Base-by-base conservation (phyloP, 2,113 vertebrate genomes). In the Hemicordylus capensis region DNA sequence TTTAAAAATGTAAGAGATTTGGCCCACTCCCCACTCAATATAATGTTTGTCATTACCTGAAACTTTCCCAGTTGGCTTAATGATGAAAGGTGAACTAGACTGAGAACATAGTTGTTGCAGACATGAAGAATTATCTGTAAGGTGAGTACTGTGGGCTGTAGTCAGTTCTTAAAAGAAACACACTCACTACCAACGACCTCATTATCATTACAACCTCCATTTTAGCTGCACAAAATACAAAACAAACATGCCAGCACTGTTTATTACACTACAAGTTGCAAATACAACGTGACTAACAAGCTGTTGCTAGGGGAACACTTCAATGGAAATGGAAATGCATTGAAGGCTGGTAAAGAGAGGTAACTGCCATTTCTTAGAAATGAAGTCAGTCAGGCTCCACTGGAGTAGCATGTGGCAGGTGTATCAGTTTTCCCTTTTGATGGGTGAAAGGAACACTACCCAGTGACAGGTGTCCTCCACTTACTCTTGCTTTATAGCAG, bases 301-400 rank as follows among this genome's bases (percentile, higher is more conserved):
- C 75, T 87, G 48, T 84, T 89, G 93, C 89, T 61, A n/a, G n/a
- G n/a, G 69, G 22, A 88, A 91, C 59, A 89, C 83, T 90, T 91
- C 89, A 85, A 89, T 80, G 54, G 81, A 90, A 87, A 86, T 78
- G 67, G 86, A 93, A 91, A 3, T 79, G 80, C 80, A 90, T 80
- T 79, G 85, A 86, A 93, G 87, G 85, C 63, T 89, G 76, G 67
- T 83, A 80, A 90, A 70, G 39, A 81, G 70, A 88, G 85, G 89
- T 88, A 92, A 89, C 85, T 88, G 90, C 58, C 91, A 93, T 93
- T 93, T 94, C 93, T 92, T 84, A 93, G 92, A 93, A 94, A 94
- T 93, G 93, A 94, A 89, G 83, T 85, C 76, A 84, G 44, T 81
- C 64, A 83, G 88, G 88, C 88, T 94, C 90, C 93, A 91, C 91